These are phyloP conservation scores for Phyllostomus discolor DNA, from an alignment of 2,113 vertebrate species.

Conservation along the genomic window DNA sequence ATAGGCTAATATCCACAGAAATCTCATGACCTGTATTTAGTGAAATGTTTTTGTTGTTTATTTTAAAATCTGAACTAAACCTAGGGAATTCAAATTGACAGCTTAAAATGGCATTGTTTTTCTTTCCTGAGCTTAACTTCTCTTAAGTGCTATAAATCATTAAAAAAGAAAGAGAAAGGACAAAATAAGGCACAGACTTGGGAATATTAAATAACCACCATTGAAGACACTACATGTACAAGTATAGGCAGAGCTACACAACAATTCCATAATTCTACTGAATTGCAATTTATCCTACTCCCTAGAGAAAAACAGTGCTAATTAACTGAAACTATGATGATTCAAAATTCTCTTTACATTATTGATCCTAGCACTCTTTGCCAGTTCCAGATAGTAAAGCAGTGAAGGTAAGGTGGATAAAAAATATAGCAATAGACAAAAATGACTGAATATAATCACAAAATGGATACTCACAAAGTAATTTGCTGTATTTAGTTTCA, in stretches of 20 bases:
- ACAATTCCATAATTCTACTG: not conserved
- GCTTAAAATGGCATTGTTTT: not conserved
- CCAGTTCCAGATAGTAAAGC: not conserved
- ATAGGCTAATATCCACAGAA: not conserved
- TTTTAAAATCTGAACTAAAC: not conserved
- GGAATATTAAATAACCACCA: not conserved
- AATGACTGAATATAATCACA: not conserved
- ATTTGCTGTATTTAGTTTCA: not conserved
- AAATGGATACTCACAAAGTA: not conserved
- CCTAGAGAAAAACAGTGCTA: not conserved
- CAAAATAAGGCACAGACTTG: not conserved
- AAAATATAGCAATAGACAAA: not conserved
- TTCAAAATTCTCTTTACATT: not conserved
- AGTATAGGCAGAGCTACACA: fast-evolving
- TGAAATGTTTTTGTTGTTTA: not conserved
- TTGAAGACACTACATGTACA: not conserved
- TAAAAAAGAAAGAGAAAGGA: not conserved
- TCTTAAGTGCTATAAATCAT: not conserved
- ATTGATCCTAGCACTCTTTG: not conserved
- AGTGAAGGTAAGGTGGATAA: not conserved
- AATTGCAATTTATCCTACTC: not conserved
- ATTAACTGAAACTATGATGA: conserved; percentile 10
- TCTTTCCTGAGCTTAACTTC: not conserved
- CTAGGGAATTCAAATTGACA: not conserved
- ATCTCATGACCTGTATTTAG: not conserved